These are phyloP conservation scores for Dallia pectoralis DNA, from an alignment of 2,797 vertebrate species.

Conservation along the genomic window DNA sequence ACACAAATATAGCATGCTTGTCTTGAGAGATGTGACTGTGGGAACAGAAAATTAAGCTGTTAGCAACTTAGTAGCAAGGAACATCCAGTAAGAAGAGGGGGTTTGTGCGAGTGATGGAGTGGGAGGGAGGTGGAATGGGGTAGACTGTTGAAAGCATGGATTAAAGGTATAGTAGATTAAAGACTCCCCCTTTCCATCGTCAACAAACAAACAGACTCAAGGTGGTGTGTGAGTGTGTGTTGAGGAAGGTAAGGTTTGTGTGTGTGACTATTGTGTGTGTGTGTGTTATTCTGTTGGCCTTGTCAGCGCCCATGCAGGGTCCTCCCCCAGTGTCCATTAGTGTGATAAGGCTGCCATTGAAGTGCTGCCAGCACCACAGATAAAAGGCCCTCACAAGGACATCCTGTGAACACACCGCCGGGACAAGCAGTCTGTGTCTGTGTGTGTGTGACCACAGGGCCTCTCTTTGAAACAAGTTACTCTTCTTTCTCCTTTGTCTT, in stretches of 20 bases:
- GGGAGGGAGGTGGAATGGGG: not conserved
- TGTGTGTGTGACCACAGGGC: not conserved
- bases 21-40: not conserved
- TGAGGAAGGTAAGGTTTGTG: constrained; percentile 3
- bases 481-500: constrained; percentile 13
- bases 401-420: constrained; percentile 67
- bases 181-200: not conserved
- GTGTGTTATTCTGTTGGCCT: constrained; percentile 41
- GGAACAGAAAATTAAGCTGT: not conserved
- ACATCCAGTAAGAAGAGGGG: not conserved
- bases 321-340: constrained; percentile 66
- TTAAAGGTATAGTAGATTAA: constrained; percentile 21
- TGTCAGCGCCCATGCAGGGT: constrained; percentile 38
- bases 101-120: not conserved
- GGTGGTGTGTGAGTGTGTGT: not conserved
- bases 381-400: constrained; percentile 41
- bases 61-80: not conserved
- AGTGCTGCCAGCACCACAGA: constrained; percentile 72
- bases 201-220: not conserved
- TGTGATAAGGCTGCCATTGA: constrained; percentile 75
- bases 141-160: constrained; percentile 5
- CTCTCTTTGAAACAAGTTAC: not conserved
- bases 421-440: not conserved
- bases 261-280: constrained; percentile 9
- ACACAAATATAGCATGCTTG: not conserved